A percentile compares a stretch with the other conserved stretches of the same genome.
Conservation (phyloP, 2,888 invertebrate species). For the Napeogenes sylphis region DNA sequence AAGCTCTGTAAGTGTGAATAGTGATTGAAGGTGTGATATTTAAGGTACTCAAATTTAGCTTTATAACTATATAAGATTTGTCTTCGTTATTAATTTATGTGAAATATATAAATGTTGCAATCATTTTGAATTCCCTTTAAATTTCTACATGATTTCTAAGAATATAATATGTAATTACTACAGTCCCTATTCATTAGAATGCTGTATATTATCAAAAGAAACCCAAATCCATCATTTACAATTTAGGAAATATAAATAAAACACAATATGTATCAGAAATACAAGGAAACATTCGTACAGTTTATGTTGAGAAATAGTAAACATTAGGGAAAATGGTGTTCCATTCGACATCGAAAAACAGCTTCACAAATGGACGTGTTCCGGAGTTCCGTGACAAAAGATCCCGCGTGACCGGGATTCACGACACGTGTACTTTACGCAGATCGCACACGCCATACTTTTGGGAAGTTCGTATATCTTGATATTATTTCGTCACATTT, state of each 20-base stretch:
- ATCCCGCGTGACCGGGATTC: slow-evolving; percentile 19
- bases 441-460: slow-evolving; percentile 1
- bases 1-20: too few species aligned
- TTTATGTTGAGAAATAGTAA: slow-evolving; percentile 2
- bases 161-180: too few species aligned
- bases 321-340: slow-evolving; percentile 14
- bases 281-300: not conserved
- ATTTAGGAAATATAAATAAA: not conserved
- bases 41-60: too few species aligned
- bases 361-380: slow-evolving; percentile 14
- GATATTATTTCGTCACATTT: not conserved
- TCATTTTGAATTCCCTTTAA: too few species aligned
- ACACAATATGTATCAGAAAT: not conserved
- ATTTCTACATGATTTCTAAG: too few species aligned
- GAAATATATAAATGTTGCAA: too few species aligned
- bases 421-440: slow-evolving; percentile 12
- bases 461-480: not conserved
- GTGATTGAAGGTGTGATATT: too few species aligned
- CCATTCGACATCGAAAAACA: slow-evolving; percentile 21
- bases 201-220: too few species aligned
- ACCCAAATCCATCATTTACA: too few species aligned
- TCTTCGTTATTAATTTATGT: too few species aligned
- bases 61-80: too few species aligned
- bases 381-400: slow-evolving; percentile 18
- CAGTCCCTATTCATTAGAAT: too few species aligned